These are phyloP conservation scores for Gila robusta DNA, from an alignment of 2,797 vertebrate genomes.

Conservation along the genomic window DNA sequence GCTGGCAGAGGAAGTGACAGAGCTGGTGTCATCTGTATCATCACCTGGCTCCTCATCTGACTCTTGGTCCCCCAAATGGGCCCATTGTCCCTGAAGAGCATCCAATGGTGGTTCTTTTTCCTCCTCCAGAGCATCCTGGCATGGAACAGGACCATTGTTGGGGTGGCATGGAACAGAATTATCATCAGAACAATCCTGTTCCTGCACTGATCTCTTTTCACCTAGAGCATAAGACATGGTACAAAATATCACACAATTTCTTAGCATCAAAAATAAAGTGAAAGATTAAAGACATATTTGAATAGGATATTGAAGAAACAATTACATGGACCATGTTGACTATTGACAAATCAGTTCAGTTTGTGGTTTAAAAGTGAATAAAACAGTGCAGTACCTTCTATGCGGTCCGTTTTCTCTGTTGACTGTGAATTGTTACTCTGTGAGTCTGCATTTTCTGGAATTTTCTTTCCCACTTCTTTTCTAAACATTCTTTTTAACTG, in stretches of 20 bases:
- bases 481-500: constrained; percentile 92
- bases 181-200: constrained; percentile 62
- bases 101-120: constrained; percentile 72
- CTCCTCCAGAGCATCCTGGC: constrained; percentile 66
- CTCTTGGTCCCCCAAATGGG: constrained; percentile 88
- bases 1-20: constrained; percentile 95
- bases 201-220: constrained; percentile 70
- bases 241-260: neutral
- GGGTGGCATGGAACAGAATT: constrained; percentile 68
- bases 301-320: neutral
- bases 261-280: neutral
- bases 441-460: constrained; percentile 80
- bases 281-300: neutral
- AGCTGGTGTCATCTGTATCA: constrained; percentile 95
- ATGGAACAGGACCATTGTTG: constrained; percentile 76
- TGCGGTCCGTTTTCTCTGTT: constrained; percentile 68
- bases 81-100: constrained; percentile 65
- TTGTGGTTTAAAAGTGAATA: neutral
- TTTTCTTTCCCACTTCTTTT: constrained; percentile 91
- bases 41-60: constrained; percentile 92
- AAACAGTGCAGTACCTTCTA: constrained; percentile 47
- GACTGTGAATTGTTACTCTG: constrained; percentile 74
- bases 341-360: neutral
- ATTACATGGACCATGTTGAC: neutral
- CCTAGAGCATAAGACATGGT: constrained; percentile 63